Base-by-base conservation (phyloP, 2,888 invertebrate genomes). In the Caenorhabditis sp. region DNA sequence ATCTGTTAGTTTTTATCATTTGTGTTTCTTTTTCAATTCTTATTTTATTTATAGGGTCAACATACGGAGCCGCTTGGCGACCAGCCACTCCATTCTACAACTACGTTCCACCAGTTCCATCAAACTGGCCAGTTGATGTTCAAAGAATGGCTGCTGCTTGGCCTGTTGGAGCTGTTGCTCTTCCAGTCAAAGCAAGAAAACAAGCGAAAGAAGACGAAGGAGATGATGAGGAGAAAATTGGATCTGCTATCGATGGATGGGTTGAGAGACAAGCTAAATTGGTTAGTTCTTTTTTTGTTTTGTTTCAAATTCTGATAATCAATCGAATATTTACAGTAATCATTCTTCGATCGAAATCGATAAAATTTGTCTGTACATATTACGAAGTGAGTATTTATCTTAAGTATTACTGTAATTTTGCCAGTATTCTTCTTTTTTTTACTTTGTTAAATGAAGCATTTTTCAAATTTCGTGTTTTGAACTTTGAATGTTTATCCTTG, bases 71-170 rank as follows among this genome's bases (percentile, higher is more conserved):
- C 37, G 82, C 83, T 17, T 86, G 86, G 86, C 73, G 87, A 55
- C 87, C 87, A 61, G 84, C 86, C 37, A 81, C 85, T 21, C 87
- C 87, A 63, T 87, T 88, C 82, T 87, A 84, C 83, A 85, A 85
- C 80, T 88, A 88, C 79, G 85, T 85, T 21, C 87, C 87, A 31
- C 87, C 87, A 37, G 82, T 86, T 59, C 87, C 87, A 37, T 83
- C 86, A 67, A 87, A 87, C 79, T 87, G 87, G 87, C 84, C 82
- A 27, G 49, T 43, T 43, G 74, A 81, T 64, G 79, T 80, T 36
- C 66, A 72, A 65, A 67, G 78, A 63, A 72, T 81, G 68, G 80
- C 82, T 68, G 82, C 82, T 62, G 77, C 77, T 70, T 83, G 84
- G 81, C 83, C 84, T 55, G 82, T 82, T n/a, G 79, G 79, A 37